Conservation (phyloP, 1,140 invertebrate genomes). For the Lepidurus packardi region DNA sequence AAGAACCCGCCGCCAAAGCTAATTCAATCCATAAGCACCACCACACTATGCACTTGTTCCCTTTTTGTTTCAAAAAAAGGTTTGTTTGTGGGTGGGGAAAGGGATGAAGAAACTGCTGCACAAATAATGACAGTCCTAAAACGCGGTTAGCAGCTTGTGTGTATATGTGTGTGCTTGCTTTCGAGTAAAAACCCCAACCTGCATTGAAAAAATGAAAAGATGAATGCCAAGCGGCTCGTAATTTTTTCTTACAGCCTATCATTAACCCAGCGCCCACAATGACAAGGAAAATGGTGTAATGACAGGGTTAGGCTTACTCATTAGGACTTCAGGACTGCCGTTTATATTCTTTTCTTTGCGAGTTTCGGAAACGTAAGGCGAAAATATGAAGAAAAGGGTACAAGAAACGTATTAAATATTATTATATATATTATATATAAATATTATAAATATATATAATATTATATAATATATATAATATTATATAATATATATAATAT, state of each 20-base stretch:
- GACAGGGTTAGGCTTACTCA: conserved; percentile 4
- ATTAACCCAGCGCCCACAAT: conserved; percentile 12
- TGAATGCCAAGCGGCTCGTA: conserved; percentile 20
- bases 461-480: too few relatives aligned
- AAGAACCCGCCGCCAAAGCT: conserved; percentile 13
- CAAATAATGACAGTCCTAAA: conserved; percentile 11
- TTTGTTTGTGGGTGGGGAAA: background rate
- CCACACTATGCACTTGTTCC: background rate
- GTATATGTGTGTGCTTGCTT: conserved; percentile 8
- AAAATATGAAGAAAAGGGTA: background rate
- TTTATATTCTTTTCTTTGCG: background rate
- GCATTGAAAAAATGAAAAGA: background rate
- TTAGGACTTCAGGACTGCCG: background rate
- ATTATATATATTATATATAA: too few relatives aligned
- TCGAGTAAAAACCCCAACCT: background rate
- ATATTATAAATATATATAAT: too few relatives aligned
- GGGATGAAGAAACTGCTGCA: conserved; percentile 14
- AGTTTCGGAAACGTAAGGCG: background rate
- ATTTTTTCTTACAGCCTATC: conserved; percentile 19
- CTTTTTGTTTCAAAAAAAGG: background rate
- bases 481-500: too few relatives aligned
- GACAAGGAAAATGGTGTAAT: conserved; percentile 15
- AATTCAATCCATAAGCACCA: conserved; percentile 14
- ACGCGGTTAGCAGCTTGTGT: conserved; percentile 20
- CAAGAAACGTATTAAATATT: too few relatives aligned